Conservation (phyloP, 37 sponge, comb jelly and placozoan genomes). For the Eunapius fragilis region DNA sequence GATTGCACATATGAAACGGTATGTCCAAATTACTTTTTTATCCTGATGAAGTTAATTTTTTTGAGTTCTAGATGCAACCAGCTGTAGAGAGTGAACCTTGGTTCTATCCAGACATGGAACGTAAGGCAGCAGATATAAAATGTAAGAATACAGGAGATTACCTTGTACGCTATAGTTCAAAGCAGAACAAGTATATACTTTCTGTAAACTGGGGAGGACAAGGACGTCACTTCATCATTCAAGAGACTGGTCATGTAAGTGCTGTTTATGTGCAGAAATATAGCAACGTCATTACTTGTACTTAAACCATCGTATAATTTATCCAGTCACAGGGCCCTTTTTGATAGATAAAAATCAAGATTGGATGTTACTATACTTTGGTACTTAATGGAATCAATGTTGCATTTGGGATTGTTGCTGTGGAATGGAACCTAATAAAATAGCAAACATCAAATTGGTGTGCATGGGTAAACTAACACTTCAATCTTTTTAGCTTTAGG, state of each 20-base stretch:
- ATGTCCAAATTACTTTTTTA: no score
- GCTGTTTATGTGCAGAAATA: not conserved
- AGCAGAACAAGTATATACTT: conserved; percentile 70
- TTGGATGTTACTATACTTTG: no score
- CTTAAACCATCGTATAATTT: no score
- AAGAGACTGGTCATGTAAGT: conserved; percentile 67
- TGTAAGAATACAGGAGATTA: conserved; percentile 85
- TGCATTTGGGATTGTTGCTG: no score
- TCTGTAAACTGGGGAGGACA: conserved; percentile 63
- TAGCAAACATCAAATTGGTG: no score
- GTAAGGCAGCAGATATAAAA: conserved; percentile 81
- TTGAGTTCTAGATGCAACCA: not conserved
- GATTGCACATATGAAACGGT: not conserved
- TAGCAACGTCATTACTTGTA: no score
- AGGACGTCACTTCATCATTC: conserved; percentile 86
- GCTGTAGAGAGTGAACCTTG: conserved; percentile 82
- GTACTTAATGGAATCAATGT: no score
- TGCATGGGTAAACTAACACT: no score
- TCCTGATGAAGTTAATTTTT: not conserved
- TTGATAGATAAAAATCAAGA: no score
- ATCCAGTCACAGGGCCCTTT: no score
- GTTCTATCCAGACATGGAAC: conserved; percentile 82
- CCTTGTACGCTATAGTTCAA: conserved; percentile 76
- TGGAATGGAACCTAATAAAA: no score
- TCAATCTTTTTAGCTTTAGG: no score